Percentiles rank a stretch among this genome's conserved stretches.
phyloP scores from a whole-genome alignment of 2,888 invertebrate species.

The Acrocera orbiculus region DNA sequence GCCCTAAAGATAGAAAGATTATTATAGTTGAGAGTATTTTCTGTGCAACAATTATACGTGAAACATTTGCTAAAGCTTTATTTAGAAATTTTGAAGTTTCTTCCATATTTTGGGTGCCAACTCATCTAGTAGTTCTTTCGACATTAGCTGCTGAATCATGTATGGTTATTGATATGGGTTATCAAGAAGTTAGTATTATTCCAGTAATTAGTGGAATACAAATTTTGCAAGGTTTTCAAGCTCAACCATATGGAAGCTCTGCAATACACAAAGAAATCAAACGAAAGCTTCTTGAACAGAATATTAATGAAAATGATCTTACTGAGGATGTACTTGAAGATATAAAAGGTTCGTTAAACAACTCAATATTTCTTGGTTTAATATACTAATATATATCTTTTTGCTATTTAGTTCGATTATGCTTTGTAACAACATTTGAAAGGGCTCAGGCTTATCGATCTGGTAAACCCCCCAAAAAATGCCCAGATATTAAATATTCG shows the following conservation, averaged over 20 bases:
- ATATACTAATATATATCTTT: neutral
- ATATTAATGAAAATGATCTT: slow-evolving; percentile 30
- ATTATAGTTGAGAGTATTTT: slow-evolving; percentile 83
- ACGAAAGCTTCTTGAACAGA: slow-evolving; percentile 32
- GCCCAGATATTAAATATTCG: slow-evolving; percentile 48
- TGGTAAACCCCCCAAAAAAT: slow-evolving; percentile 32
- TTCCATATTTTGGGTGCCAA: slow-evolving; percentile 65
- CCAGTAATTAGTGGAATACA: slow-evolving; percentile 80
- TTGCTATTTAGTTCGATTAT: slow-evolving; percentile 69
- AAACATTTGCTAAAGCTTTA: slow-evolving; percentile 78
- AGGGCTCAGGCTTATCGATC: slow-evolving; percentile 41
- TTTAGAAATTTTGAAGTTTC: slow-evolving; percentile 83
- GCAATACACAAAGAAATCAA: slow-evolving; percentile 48
- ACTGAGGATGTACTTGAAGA: slow-evolving; percentile 49
- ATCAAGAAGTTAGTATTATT: slow-evolving; percentile 61
- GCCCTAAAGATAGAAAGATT: slow-evolving; percentile 83
- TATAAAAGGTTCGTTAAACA: slow-evolving; percentile 39
- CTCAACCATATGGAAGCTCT: slow-evolving; percentile 58
- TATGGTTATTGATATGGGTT: slow-evolving; percentile 77
- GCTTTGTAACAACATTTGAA: slow-evolving; percentile 65
- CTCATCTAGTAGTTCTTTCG: slow-evolving; percentile 65
- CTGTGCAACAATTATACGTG: slow-evolving; percentile 61
- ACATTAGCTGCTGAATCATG: slow-evolving; percentile 68
- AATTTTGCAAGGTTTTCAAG: slow-evolving; percentile 67
- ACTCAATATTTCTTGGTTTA: neutral